Percentiles rank a stretch among this genome's conserved stretches.
These are phyloP conservation scores for Haemorhous mexicanus DNA, from an alignment of 2,113 vertebrate genomes.

Conservation along the genomic window DNA sequence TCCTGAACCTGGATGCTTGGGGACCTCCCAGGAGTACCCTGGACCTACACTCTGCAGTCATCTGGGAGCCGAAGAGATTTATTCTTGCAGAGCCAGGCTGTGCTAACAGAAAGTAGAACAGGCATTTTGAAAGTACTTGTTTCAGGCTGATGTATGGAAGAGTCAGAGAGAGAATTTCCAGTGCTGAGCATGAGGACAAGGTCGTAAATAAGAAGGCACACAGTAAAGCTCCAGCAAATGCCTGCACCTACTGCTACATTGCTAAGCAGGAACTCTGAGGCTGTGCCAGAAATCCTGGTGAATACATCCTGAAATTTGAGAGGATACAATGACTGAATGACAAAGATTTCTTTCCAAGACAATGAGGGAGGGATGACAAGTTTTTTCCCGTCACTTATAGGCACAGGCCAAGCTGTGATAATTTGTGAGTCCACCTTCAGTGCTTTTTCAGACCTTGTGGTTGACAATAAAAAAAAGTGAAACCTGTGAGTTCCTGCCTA, in stretches of 20 bases:
- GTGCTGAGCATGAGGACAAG: not conserved
- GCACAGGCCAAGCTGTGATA: fast-evolving
- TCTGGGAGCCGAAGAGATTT: not conserved
- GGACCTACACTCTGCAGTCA: not conserved
- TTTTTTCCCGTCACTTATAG: not conserved
- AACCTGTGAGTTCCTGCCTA: not conserved
- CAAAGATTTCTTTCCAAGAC: not conserved
- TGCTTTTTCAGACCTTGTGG: not conserved
- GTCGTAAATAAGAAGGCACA: slow-evolving; percentile 9
- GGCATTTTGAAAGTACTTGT: not conserved
- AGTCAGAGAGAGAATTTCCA: not conserved
- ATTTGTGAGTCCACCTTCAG: not conserved
- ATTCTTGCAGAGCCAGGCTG: not conserved
- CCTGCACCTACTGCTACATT: not conserved
- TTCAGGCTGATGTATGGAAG: not conserved
- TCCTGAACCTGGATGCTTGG: not conserved
- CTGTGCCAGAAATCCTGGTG: not conserved
- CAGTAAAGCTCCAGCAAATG: not conserved
- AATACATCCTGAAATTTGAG: not conserved
- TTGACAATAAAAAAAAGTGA: not conserved
- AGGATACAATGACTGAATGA: not conserved
- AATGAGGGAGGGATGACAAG: fast-evolving
- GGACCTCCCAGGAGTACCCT: not conserved
- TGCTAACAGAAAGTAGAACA: not conserved
- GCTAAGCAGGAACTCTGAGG: not conserved